Percentiles rank a stretch among this genome's conserved stretches.
Evolutionary conservation across 2,797 vertebrate species (phyloP).

Genomic region (Melanotaenia parkinsoni): DNA sequence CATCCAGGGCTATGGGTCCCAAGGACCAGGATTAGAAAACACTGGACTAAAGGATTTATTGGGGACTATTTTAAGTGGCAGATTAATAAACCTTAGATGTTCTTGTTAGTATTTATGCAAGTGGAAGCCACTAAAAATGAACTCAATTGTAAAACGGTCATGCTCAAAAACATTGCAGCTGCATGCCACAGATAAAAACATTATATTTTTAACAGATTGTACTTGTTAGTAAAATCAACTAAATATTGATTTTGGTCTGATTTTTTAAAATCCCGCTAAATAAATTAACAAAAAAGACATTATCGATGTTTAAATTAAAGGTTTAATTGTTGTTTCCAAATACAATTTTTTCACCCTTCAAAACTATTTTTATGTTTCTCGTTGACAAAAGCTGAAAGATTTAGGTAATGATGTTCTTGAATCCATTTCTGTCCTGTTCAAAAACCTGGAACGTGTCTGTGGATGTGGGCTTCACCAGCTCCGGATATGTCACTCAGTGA

Average conservation of each 20-base stretch:
- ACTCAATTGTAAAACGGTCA: neutral
- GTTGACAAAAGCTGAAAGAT: neutral
- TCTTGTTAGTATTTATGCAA: slow-evolving; percentile 9
- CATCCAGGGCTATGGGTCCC: neutral
- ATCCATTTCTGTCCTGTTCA: neutral
- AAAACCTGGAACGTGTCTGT: slow-evolving; percentile 22
- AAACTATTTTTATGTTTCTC: neutral
- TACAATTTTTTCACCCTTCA: neutral
- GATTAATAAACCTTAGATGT: slow-evolving; percentile 30
- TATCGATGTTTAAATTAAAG: neutral
- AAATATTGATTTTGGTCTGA: neutral
- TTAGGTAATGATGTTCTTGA: neutral
- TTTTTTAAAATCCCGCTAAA: neutral
- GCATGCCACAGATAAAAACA: neutral
- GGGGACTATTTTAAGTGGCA: slow-evolving; percentile 5
- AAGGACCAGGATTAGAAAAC: neutral
- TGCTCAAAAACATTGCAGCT: neutral
- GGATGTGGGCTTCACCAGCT: slow-evolving; percentile 11
- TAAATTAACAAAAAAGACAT: neutral
- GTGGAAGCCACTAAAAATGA: slow-evolving; percentile 5
- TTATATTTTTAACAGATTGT: neutral
- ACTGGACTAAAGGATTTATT: neutral
- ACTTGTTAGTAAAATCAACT: neutral
- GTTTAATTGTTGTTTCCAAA: neutral
- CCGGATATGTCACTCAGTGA: neutral